Base-by-base conservation (phyloP, 2,797 vertebrate genomes). In the Buphagus erythrorhynchus region DNA sequence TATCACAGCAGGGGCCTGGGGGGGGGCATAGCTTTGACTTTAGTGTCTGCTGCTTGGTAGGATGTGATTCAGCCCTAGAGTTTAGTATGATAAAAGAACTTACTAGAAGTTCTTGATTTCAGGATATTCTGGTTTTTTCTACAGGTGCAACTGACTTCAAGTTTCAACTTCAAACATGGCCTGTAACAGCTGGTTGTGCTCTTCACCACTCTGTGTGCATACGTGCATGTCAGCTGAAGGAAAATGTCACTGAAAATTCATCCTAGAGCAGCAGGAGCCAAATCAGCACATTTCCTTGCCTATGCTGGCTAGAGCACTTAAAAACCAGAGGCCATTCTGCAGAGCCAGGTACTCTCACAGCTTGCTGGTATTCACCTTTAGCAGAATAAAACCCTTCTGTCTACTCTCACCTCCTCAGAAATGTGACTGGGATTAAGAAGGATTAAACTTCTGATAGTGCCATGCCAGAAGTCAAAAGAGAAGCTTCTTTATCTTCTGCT, bases 151-250 rank as follows among this genome's bases (percentile, higher is more conserved):
- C 10, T 6, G 69, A 21, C 49, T 51, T 35, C 11, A 42, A 49
- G 18, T 61, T 85, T 26, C 55, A 38, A 33, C 38, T 71, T 86
- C 57, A 75, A 19, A 24, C 5, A 9, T 1, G 4, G 28, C 52
- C 43, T 43, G 45, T 40, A 69, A 65, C 57, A 85, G 14, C 57
- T 46, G 29, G 15, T 55, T 62, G 43, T 55, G 36, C 20, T n/a
- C 33, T 65, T 31, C 28, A 26, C 42, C 1, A 0, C 16, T 38
- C 16, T 52, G 6, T 36, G 22, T 38, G 9, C 21, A 66, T 35
- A 45, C 0, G 0, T 26, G 28, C 31, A 15, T 5, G 6, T 12
- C 54, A 59, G 6, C 6, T 33, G 62, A 68, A 74, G 40, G 61
- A 13, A 82, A 59, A 61, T 5, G 6, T 28, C 46, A 38, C 57